phyloP scores from a whole-genome alignment of 2,888 invertebrate species.

The Lymantria dispar region DNA sequence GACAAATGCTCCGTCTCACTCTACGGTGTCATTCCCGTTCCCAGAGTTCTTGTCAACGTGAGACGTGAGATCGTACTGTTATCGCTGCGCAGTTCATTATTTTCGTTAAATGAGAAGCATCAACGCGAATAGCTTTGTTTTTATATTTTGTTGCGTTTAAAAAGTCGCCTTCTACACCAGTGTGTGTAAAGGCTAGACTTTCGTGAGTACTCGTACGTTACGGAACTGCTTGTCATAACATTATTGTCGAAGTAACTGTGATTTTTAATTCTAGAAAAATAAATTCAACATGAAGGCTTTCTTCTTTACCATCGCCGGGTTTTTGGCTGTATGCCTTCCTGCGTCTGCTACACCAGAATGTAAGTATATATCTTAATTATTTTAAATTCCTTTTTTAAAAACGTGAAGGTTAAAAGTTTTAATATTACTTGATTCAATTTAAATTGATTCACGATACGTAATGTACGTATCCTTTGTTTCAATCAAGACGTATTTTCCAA shows the following conservation, averaged over 20 bases:
- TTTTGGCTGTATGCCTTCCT: conserved; percentile 74
- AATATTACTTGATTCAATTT: not conserved
- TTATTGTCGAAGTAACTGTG: conserved; percentile 76
- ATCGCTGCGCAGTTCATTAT: conserved; percentile 75
- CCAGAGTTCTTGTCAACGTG: conserved; percentile 62
- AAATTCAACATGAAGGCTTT: conserved; percentile 82
- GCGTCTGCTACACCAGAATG: conserved; percentile 83
- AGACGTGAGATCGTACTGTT: conserved; percentile 64
- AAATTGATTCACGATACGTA: no score
- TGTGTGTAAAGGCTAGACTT: conserved; percentile 92
- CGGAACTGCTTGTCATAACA: conserved; percentile 32
- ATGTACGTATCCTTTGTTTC: not conserved
- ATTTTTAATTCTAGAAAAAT: conserved; percentile 56
- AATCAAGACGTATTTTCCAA: not conserved
- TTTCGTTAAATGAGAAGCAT: conserved; percentile 61
- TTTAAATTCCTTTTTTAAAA: conserved; percentile 25
- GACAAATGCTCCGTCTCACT: conserved; percentile 55
- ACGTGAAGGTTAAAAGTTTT: not conserved
- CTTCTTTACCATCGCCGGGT: conserved; percentile 69
- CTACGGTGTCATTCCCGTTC: conserved; percentile 56
- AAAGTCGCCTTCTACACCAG: conserved; percentile 93
- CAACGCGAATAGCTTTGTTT: conserved; percentile 52
- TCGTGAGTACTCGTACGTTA: conserved; percentile 49
- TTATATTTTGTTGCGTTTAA: conserved; percentile 55
- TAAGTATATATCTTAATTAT: conserved; percentile 77